These are phyloP conservation scores for Pyrgilauda ruficollis DNA, from an alignment of 2,113 vertebrate genomes.

Conservation along the genomic window DNA sequence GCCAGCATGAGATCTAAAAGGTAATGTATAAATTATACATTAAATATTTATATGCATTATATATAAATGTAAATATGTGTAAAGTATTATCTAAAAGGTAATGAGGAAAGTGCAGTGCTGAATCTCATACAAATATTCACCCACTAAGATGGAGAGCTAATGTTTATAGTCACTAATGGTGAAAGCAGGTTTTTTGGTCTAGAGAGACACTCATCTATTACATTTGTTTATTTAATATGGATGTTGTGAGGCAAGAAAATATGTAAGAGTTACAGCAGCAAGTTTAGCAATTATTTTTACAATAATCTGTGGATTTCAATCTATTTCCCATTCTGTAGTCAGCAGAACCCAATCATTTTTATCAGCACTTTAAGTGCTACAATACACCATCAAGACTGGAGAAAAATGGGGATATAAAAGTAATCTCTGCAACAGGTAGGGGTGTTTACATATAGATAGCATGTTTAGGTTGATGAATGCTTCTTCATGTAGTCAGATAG, in stretches of 20 bases:
- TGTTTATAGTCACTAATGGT: neutral
- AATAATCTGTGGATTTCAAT: conserved; percentile 28
- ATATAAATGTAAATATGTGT: neutral
- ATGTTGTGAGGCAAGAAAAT: neutral
- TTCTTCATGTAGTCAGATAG: neutral
- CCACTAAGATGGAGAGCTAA: neutral
- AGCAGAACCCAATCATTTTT: conserved; percentile 40
- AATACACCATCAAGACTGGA: neutral
- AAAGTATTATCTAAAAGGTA: neutral
- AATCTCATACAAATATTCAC: neutral
- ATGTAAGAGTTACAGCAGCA: neutral
- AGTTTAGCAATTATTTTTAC: conserved; percentile 26
- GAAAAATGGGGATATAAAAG: conserved; percentile 27
- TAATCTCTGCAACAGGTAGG: conserved; percentile 37
- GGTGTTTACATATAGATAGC: conserved; percentile 47
- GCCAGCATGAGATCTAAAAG: neutral
- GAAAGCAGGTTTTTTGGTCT: neutral
- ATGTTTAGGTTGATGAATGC: conserved; percentile 28
- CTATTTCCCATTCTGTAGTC: conserved; percentile 7
- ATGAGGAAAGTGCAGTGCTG: neutral
- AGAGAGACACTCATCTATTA: neutral
- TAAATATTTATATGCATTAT: neutral
- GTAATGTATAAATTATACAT: neutral
- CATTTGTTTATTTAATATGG: neutral
- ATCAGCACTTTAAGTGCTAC: neutral